A percentile compares a stretch with the other conserved stretches of the same genome.
phyloP scores from a whole-genome alignment of 1,140 invertebrate genomes.

The Tetramorium parvispinum region DNA sequence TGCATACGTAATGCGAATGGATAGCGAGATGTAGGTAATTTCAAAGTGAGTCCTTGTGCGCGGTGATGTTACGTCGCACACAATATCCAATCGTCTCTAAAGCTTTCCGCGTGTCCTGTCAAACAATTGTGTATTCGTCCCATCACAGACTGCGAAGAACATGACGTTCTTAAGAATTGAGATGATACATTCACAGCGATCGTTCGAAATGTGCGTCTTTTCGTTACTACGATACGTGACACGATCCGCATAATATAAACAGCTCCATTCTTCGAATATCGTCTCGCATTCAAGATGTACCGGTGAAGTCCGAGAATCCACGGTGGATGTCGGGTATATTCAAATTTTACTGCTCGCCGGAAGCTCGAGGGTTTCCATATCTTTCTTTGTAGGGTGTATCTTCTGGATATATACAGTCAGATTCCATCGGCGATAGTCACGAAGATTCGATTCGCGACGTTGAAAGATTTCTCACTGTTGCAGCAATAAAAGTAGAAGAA shows the following conservation, averaged over 20 bases:
- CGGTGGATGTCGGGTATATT: constrained; percentile 39
- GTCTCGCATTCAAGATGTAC: constrained; percentile 29
- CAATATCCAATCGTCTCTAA: neutral
- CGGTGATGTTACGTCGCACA: neutral
- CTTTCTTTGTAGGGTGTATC: constrained; percentile 18
- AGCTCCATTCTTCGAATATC: constrained; percentile 43
- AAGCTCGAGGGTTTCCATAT: constrained; percentile 6
- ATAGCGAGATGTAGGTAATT: neutral
- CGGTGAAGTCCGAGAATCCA: constrained; percentile 18
- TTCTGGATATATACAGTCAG: constrained; percentile 17
- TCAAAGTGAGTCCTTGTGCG: neutral
- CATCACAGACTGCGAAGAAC: neutral
- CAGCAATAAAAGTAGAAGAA: neutral
- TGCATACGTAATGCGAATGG: neutral
- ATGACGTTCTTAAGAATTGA: neutral
- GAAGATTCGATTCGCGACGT: neutral
- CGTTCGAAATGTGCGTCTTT: neutral
- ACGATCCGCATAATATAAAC: constrained; percentile 22
- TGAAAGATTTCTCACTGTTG: neutral
- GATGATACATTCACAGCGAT: neutral
- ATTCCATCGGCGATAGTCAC: neutral
- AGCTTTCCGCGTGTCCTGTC: neutral
- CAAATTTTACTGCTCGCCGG: constrained; percentile 53
- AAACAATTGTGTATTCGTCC: neutral
- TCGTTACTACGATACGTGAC: neutral